Conservation (phyloP, 2,113 vertebrate species). For the Spermophilus dauricus region DNA sequence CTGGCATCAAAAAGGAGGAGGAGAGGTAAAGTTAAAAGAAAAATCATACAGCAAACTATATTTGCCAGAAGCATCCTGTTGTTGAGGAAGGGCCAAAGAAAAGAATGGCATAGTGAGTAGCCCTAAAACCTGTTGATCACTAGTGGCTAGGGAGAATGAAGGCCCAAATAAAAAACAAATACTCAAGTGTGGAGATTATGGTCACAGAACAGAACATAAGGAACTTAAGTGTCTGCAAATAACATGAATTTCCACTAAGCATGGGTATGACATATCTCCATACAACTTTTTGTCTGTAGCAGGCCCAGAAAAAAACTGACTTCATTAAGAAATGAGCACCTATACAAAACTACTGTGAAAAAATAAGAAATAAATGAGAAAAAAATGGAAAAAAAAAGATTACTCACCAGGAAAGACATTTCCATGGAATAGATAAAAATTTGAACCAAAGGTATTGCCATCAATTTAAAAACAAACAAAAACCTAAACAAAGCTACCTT, state of each 20-base stretch:
- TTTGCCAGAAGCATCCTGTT: background rate
- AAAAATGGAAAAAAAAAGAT: background rate
- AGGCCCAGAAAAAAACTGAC: background rate
- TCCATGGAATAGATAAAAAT: conserved; percentile 28
- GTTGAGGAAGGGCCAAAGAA: background rate
- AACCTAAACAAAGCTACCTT: background rate
- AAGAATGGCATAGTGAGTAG: background rate
- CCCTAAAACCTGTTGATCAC: background rate
- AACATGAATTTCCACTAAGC: background rate
- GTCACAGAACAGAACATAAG: background rate
- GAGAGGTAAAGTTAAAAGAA: background rate
- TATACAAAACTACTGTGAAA: background rate
- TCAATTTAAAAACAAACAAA: conserved; percentile 7
- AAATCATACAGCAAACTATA: background rate
- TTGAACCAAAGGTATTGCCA: background rate
- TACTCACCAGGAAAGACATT: background rate
- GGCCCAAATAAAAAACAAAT: background rate
- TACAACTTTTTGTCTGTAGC: background rate
- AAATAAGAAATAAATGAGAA: background rate
- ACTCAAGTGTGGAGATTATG: background rate
- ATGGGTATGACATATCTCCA: background rate
- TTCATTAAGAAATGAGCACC: background rate
- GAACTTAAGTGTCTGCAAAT: background rate
- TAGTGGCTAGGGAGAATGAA: background rate
- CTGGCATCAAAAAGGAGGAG: background rate